Evolutionary conservation across 1,140 invertebrate species (phyloP), one percentile per base, ranked within the genome.

Genomic region (Melanaphis sacchari): DNA sequence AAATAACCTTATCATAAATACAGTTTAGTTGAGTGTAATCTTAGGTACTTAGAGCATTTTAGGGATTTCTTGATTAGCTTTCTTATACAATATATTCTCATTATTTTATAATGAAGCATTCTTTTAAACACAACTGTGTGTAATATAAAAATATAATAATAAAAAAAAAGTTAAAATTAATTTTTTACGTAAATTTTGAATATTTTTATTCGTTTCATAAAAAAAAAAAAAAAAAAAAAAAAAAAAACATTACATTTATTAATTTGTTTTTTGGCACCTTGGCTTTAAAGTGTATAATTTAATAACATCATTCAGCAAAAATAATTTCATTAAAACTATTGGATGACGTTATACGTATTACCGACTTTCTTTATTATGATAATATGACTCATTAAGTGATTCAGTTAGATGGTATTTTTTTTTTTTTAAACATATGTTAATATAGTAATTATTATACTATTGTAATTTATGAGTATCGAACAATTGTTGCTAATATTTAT

Each of bases 251-350:
- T 85, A 24, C 3, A 84, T 85, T 40, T 15, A 43, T 9, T 0
- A 40, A 82, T 82, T 36, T 21, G 36, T 84, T 38, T 24, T 31
- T 26, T 31, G 9, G 11, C 3, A 4, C 38, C 40, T 41, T 40
- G 40, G 40, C 0, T 38, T 41, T 38, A 84, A 84, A 46, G 7
- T 43, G 2, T 87, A 21, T 87, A 46, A 87, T n/a, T 36, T n/a
- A 18, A 87, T 41, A 41, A 6, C 41, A 41, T 46, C 31, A n/a
- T 3, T 8, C 2, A 36, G n/a, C 15, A 24, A 36, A 88, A 54
- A 59, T 54, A 52, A 90, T 90, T 90, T 90, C 85, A 49, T 43
- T 49, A n/a, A 87, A 87, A 54, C n/a, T 38, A 40, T 54, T 38
- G n/a, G 22, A 89, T 38, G 87, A 89, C 87, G 46, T 52, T 38